Percentiles rank a stretch among this genome's conserved stretches.
phyloP scores from a whole-genome alignment of 1,140 invertebrate species.

The Pemphigus obesinymphae region DNA sequence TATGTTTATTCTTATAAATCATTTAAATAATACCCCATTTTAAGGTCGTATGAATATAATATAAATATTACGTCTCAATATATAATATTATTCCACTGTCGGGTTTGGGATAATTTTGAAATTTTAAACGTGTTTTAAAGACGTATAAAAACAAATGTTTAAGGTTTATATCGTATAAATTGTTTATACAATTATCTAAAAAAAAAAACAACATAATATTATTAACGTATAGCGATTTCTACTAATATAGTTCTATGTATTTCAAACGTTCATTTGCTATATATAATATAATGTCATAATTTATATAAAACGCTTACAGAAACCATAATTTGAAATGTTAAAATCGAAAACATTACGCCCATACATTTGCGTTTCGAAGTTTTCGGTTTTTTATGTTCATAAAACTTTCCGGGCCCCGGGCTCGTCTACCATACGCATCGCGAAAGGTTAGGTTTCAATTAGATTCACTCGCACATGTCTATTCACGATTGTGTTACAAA shows the following conservation, averaged over 20 bases:
- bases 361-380: not conserved
- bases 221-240: not conserved
- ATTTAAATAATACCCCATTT: too few species aligned
- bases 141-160: too few species aligned
- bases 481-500: not conserved
- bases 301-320: not conserved
- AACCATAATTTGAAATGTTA: not conserved
- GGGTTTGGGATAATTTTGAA: too few species aligned
- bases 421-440: not conserved
- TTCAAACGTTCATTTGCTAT: not conserved
- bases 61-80: too few species aligned
- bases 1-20: too few species aligned
- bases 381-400: not conserved
- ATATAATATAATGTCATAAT: not conserved
- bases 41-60: too few species aligned
- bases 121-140: too few species aligned
- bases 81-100: too few species aligned
- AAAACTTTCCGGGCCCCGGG: conserved; percentile 2
- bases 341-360: not conserved
- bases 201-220: not conserved
- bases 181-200: too few species aligned
- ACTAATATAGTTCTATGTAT: not conserved
- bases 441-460: not conserved
- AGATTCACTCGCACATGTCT: not conserved
- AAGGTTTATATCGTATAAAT: too few species aligned